Evolutionary conservation across 2,888 invertebrate species (phyloP).

Genomic region (Teinopalpus imperialis): DNA sequence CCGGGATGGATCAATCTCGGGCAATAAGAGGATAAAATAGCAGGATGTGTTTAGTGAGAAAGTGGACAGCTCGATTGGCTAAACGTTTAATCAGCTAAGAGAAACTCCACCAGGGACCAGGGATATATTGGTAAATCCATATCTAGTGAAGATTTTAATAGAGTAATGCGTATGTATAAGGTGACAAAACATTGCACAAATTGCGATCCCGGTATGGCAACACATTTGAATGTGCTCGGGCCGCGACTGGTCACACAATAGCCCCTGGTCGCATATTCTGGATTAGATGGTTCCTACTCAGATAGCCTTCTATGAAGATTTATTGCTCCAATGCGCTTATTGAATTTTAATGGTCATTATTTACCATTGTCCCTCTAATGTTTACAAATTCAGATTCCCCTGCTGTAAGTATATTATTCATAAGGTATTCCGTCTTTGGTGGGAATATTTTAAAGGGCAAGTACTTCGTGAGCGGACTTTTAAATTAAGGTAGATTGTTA

Average conservation of each 20-base stretch:
- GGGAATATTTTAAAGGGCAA: slow-evolving; percentile 37
- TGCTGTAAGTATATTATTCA: slow-evolving; percentile 34
- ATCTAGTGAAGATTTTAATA: too few species aligned
- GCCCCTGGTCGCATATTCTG: slow-evolving; percentile 52
- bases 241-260: slow-evolving; percentile 47
- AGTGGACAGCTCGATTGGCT: too few species aligned
- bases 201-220: slow-evolving; percentile 69
- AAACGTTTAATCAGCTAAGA: too few species aligned
- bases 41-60: too few species aligned
- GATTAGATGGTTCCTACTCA: slow-evolving; percentile 69
- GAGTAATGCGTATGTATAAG: slow-evolving; percentile 72
- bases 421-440: slow-evolving; percentile 35
- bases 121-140: too few species aligned
- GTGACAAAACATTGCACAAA: slow-evolving; percentile 77
- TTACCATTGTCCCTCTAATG: slow-evolving; percentile 54
- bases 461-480: slow-evolving; percentile 45
- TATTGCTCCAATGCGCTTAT: slow-evolving; percentile 66
- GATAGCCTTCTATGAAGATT: slow-evolving; percentile 80
- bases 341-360: slow-evolving; percentile 74
- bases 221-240: slow-evolving; percentile 69
- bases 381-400: slow-evolving; percentile 34
- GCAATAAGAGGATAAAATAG: too few species aligned
- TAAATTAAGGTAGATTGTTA: slow-evolving; percentile 44
- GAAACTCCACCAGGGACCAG: too few species aligned
- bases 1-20: too few species aligned